Conservation (phyloP, 2,797 vertebrate genomes). For the Euphonia xanthogaster region DNA sequence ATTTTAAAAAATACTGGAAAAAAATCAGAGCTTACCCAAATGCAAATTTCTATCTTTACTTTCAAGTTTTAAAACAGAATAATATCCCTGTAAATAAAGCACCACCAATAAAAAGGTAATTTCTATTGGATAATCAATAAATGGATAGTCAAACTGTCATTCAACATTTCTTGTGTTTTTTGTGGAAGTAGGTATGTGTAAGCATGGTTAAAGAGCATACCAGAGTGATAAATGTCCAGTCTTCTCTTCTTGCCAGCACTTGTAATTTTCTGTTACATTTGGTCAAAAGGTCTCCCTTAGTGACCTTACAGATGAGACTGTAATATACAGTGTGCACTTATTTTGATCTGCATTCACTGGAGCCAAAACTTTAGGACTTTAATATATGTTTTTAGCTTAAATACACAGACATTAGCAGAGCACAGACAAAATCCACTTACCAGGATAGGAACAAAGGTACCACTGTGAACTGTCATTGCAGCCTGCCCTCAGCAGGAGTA, state of each 20-base stretch:
- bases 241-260: not conserved
- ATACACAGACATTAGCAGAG: not conserved
- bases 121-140: not conserved
- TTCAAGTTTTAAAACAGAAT: not conserved
- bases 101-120: not conserved
- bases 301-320: not conserved
- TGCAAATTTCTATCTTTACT: not conserved
- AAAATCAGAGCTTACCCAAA: not conserved
- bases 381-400: not conserved
- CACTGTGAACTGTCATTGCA: not conserved
- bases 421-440: not conserved
- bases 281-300: not conserved
- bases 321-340: not conserved
- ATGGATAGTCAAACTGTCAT: fast-evolving
- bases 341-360: not conserved
- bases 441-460: not conserved
- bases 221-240: not conserved
- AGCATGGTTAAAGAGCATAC: not conserved
- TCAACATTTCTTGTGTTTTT: not conserved
- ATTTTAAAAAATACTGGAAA: not conserved
- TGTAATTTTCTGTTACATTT: not conserved
- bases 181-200: not conserved
- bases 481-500: not conserved
- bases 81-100: fast-evolving
- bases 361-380: not conserved